Evolutionary conservation across 2,888 invertebrate genomes (phyloP).

Genomic region (Drosophila austrosaltans): DNA sequence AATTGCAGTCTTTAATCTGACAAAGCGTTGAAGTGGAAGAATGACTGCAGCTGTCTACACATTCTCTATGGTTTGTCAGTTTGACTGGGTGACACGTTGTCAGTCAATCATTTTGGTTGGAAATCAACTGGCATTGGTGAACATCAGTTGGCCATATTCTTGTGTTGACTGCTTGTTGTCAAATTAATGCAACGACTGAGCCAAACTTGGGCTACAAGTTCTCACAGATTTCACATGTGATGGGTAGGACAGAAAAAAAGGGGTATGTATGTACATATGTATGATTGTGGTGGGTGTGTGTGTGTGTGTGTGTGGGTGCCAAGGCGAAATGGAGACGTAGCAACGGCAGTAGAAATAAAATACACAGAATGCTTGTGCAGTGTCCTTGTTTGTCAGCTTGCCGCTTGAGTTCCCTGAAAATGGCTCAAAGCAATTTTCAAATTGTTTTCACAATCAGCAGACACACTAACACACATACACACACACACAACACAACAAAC

Average conservation of each 20-base stretch:
- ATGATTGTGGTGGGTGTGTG: conserved; percentile 9
- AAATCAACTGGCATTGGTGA: conserved; percentile 23
- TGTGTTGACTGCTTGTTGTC: conserved; percentile 26
- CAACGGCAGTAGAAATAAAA: not conserved
- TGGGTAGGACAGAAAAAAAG: not conserved
- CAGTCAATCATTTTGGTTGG: conserved; percentile 27
- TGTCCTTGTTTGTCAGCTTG: conserved; percentile 61
- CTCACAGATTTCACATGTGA: conserved; percentile 13
- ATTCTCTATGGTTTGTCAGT: not conserved
- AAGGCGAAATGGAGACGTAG: conserved; percentile 6
- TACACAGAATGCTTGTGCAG: conserved; percentile 19
- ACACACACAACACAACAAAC: not conserved
- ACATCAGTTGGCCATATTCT: conserved; percentile 18
- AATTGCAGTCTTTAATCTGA: too few relatives aligned
- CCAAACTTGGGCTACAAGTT: conserved; percentile 23
- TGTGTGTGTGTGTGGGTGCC: conserved; percentile 17
- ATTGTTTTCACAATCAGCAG: conserved; percentile 72
- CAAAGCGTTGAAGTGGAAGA: too few relatives aligned
- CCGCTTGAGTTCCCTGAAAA: conserved; percentile 57
- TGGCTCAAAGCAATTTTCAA: conserved; percentile 74
- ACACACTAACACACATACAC: conserved; percentile 2
- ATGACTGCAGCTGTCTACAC: too few relatives aligned
- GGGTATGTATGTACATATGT: conserved; percentile 28
- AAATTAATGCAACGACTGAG: conserved; percentile 35
- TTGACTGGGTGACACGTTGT: conserved; percentile 29